Evolutionary conservation across 2,888 invertebrate genomes (phyloP).

Genomic region (Parthenolecanium corni): DNA sequence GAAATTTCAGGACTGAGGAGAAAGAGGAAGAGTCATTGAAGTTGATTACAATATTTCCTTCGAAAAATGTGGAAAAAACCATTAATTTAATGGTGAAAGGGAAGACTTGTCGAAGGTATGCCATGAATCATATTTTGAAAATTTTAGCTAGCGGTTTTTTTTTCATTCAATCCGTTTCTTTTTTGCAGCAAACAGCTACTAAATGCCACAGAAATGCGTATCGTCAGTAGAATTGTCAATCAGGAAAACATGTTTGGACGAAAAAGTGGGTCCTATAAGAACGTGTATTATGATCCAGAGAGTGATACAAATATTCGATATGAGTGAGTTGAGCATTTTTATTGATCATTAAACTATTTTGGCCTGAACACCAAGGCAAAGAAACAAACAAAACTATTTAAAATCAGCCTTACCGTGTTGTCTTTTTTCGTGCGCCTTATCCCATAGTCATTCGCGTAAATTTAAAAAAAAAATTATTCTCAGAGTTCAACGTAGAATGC

Average conservation of each 20-base stretch:
- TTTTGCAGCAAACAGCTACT: slow-evolving; percentile 9
- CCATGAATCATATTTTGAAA: background rate
- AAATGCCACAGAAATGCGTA: slow-evolving; percentile 7
- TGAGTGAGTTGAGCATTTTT: slow-evolving; percentile 6
- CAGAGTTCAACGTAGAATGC: background rate
- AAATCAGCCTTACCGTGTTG: no score
- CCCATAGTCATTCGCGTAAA: no score
- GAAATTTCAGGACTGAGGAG: background rate
- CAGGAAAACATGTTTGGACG: background rate
- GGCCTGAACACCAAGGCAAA: no score
- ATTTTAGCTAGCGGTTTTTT: background rate
- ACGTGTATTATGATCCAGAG: slow-evolving; percentile 19
- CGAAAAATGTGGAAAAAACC: background rate
- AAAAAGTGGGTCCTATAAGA: slow-evolving; percentile 1
- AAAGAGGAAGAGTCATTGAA: background rate
- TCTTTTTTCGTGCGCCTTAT: no score
- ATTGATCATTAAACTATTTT: no score
- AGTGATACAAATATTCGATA: slow-evolving; percentile 17
- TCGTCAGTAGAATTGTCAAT: slow-evolving; percentile 13
- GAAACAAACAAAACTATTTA: no score
- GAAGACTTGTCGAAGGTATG: slow-evolving; percentile 15
- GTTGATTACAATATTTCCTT: slow-evolving; percentile 13
- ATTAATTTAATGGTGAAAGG: slow-evolving; percentile 21
- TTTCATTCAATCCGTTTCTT: background rate
- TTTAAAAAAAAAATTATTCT: background rate